Conservation (phyloP, 2,113 vertebrate species). For the Megaleporinus macrocephalus region DNA sequence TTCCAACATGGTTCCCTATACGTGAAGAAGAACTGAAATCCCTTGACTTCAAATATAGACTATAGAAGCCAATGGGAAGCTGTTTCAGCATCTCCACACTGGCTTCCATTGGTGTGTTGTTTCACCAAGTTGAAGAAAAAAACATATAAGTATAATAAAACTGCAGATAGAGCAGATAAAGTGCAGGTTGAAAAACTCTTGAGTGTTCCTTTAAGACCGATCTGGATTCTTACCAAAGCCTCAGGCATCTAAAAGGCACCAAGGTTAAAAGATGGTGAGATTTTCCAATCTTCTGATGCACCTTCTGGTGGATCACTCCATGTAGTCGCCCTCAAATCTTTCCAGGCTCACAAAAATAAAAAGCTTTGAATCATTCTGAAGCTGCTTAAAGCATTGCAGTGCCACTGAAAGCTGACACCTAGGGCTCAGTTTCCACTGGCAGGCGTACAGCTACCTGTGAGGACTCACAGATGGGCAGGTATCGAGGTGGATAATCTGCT, state of each 20-base stretch:
- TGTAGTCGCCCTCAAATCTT: background rate
- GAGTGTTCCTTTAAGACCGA: slow-evolving; percentile 32
- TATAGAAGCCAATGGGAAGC: too few relatives aligned
- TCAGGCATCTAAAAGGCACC: slow-evolving; percentile 4
- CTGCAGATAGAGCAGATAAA: background rate
- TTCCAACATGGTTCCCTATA: too few relatives aligned
- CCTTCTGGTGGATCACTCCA: background rate
- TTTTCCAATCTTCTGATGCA: slow-evolving; percentile 12
- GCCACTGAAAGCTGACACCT: slow-evolving; percentile 1
- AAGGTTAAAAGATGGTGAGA: slow-evolving; percentile 1
- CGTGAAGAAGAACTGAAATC: too few relatives aligned
- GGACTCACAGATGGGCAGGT: slow-evolving; percentile 45
- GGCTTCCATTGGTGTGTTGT: background rate
- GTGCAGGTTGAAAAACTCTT: background rate
- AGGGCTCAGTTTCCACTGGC: slow-evolving; percentile 32
- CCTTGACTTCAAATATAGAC: too few relatives aligned
- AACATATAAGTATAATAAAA: background rate
- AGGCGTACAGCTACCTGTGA: slow-evolving; percentile 15
- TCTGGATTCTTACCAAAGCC: slow-evolving; percentile 20
- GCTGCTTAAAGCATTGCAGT: background rate
- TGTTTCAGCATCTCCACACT: too few relatives aligned
- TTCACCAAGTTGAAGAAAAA: background rate
- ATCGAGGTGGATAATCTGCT: slow-evolving; percentile 28
- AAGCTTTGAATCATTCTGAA: slow-evolving; percentile 19
- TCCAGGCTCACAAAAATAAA: background rate